These are phyloP conservation scores for Holotrichia oblita DNA, from an alignment of 1,140 invertebrate species.

Conservation along the genomic window DNA sequence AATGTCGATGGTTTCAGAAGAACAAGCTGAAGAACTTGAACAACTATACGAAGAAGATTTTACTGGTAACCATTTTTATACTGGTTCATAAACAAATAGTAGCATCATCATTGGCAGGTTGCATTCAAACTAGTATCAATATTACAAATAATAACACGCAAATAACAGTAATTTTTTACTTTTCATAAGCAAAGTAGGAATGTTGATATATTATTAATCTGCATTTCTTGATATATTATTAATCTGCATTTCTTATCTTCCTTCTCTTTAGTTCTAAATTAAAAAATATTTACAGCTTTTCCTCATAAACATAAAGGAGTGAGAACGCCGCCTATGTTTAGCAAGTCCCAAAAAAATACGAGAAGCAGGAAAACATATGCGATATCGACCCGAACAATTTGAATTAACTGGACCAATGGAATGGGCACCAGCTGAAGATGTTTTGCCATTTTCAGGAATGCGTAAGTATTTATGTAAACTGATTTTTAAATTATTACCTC, in stretches of 20 bases:
- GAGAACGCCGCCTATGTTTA: conserved; percentile 43
- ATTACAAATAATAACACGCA: too few relatives aligned
- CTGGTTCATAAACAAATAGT: neutral
- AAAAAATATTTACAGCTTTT: conserved; percentile 25
- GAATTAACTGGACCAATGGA: neutral
- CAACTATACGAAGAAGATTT: conserved; percentile 4
- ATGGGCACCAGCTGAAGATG: neutral
- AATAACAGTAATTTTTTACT: too few relatives aligned
- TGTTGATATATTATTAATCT: too few relatives aligned
- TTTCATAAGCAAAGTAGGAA: too few relatives aligned
- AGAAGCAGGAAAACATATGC: conserved; percentile 23
- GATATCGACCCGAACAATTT: conserved; percentile 39
- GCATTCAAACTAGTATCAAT: too few relatives aligned
- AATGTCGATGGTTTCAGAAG: conserved; percentile 14
- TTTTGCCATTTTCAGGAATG: neutral
- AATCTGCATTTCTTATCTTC: too few relatives aligned
- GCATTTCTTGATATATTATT: too few relatives aligned
- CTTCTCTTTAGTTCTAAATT: too few relatives aligned
- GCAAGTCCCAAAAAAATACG: conserved; percentile 36
- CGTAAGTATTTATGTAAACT: neutral
- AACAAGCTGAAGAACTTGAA: conserved; percentile 17
- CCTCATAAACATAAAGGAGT: conserved; percentile 28
- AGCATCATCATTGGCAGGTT: neutral
- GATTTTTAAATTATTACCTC: too few relatives aligned
- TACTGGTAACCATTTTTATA: neutral